Evolutionary conservation across 2,888 invertebrate genomes (phyloP), one percentile per base, ranked within the genome.

Genomic region (Ryuthela nishihirai): DNA sequence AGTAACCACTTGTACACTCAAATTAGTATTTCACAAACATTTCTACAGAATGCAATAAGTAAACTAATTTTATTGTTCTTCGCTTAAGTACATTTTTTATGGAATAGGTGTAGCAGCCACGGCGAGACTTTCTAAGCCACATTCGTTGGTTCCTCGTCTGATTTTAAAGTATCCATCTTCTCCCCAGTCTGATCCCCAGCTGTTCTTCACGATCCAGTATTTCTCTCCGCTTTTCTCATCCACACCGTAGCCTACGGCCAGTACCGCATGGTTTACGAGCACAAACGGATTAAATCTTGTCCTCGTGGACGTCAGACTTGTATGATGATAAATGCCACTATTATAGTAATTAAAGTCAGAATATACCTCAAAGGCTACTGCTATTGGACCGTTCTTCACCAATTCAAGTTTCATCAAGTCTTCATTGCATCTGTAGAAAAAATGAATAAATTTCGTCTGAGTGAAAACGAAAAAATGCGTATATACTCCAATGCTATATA

Each of bases 321-420:
- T 74, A 65, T 76, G 75, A 36, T 70, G 73, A 65, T 79, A 78
- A 34, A 79, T 71, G 2, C 79, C 79, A 12, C 67, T 64, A 1
- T 62, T 56, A 60, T 73, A 78, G 45, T 69, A 59, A 56, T 69
- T 52, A 62, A 76, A 76, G 61, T 77, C 77, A 35, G 64, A 45
- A 64, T 76, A 75, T 6, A 78, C 78, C 54, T 75, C 73, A 66
- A 78, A 76, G 1, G 74, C 72, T 1, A 79, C 74, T 3, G 76
- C 71, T 34, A 78, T 65, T 1, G 79, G 79, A 0, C 79, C 79
- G 53, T 74, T 70, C 24, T 73, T 64, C 4, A 76, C 72, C 23
- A 78, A 66, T 18, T 73, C 73, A 21, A 74, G 48, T 62, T 67
- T 72, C 77, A 79, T 77, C 43, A 72, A 55, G 4, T 72, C 72